These are phyloP conservation scores for Mantis religiosa DNA, from an alignment of 2,888 invertebrate genomes.

Conservation along the genomic window DNA sequence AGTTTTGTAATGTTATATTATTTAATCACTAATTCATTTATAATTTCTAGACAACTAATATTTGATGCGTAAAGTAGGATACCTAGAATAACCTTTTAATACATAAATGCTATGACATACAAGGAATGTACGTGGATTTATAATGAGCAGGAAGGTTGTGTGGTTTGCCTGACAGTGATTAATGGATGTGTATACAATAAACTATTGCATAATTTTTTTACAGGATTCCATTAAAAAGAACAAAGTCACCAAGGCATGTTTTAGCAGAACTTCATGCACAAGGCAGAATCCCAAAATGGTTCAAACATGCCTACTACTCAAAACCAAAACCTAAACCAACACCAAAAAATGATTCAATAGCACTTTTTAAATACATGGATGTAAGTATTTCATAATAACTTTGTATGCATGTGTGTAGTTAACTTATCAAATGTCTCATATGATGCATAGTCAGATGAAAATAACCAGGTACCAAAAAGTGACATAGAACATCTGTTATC, in stretches of 20 bases:
- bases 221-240: slow-evolving; percentile 24
- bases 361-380: slow-evolving; percentile 44
- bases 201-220: background rate
- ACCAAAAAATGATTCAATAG: slow-evolving; percentile 42
- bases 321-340: slow-evolving; percentile 25
- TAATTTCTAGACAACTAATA: no score
- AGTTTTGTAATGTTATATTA: no score
- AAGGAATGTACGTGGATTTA: no score
- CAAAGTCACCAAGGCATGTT: slow-evolving; percentile 18
- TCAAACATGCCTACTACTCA: background rate
- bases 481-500: no score
- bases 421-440: background rate
- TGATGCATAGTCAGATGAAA: no score
- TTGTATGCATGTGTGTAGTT: background rate
- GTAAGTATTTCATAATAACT: slow-evolving; percentile 38
- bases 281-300: background rate
- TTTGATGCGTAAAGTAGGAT: no score
- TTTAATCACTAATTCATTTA: no score
- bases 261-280: slow-evolving; percentile 13
- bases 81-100: no score
- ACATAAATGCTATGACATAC: no score
- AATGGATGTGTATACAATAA: background rate
- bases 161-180: no score
- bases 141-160: no score
- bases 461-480: no score